A percentile compares a stretch with the other conserved stretches of the same genome.
These are phyloP conservation scores for Leuciscus idus DNA, from an alignment of 2,113 vertebrate species.

Conservation along the genomic window DNA sequence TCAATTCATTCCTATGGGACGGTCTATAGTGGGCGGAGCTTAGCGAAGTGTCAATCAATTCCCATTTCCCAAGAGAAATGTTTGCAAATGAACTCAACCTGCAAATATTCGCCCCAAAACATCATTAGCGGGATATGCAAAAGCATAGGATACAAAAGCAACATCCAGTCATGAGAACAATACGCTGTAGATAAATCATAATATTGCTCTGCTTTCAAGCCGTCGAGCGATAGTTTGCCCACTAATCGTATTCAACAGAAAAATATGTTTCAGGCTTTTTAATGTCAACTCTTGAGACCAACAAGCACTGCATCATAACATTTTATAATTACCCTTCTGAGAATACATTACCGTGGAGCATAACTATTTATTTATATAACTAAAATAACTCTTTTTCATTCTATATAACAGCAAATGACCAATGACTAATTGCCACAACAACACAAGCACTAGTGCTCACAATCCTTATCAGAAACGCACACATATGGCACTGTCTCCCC, in stretches of 20 bases:
- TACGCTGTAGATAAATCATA: neutral
- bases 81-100: neutral
- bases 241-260: slow-evolving; percentile 21
- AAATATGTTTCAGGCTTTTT: slow-evolving; percentile 12
- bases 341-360: neutral
- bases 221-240: neutral
- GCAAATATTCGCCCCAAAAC: neutral
- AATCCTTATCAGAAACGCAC: neutral
- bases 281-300: slow-evolving; percentile 22
- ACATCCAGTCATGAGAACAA: neutral
- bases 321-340: slow-evolving; percentile 22
- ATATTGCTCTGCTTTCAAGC: neutral
- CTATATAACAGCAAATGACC: slow-evolving; percentile 14
- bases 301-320: neutral
- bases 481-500: neutral
- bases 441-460: neutral
- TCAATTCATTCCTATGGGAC: neutral
- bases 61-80: neutral
- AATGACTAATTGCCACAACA: slow-evolving; percentile 9
- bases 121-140: neutral
- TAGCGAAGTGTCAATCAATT: neutral
- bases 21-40: neutral
- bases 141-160: no score
- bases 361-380: slow-evolving; percentile 6
- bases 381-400: neutral